Base-by-base conservation (phyloP, 2,888 invertebrate genomes). In the Lapara coniferarum region DNA sequence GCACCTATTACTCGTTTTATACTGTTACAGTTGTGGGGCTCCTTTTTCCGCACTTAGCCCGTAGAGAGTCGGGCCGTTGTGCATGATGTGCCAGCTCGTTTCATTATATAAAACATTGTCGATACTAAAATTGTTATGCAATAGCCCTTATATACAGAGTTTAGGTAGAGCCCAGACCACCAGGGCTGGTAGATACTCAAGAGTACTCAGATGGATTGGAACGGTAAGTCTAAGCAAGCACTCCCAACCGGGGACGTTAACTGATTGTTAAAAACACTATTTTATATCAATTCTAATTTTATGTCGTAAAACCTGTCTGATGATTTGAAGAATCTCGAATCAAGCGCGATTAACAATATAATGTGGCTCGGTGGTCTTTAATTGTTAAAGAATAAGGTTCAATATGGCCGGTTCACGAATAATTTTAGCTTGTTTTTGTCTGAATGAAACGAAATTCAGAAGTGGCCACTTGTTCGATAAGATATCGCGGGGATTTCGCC, bases 401-500 rank as follows among this genome's bases (percentile, higher is more conserved):
- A 63, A 49, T 19, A 19, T 63, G 6, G 49, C 16, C 5, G 16
- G 7, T 14, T 14, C 10, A 58, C 19, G 70, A 74, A 71, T 79
- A 78, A 84, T 79, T 81, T 81, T 78, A 78, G 76, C 78, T 78
- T 82, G 80, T 81, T 80, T 81, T 77, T 73, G 77, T 77, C 73
- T 78, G 79, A 82, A 81, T 81, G 80, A 79, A 84, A 77, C 74
- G 81, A 77, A 79, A 74, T 72, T 76, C 70, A 76, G 76, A 80
- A 85, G 87, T 82, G 84, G 81, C 81, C 79, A 81, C 87, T 86
- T 80, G 76, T 76, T 77, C 77, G 79, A 74, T 74, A 76, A 73
- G 78, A 79, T 77, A 71, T 77, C 77, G 72, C 73, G 74, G 73
- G 78, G 77, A 80, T 80, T 82, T 78, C 77, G 77, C 78, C 81